Evolutionary conservation across 2,797 vertebrate genomes (phyloP), one percentile per base, ranked within the genome.

Genomic region (Microctenopoma stevenorrisi): DNA sequence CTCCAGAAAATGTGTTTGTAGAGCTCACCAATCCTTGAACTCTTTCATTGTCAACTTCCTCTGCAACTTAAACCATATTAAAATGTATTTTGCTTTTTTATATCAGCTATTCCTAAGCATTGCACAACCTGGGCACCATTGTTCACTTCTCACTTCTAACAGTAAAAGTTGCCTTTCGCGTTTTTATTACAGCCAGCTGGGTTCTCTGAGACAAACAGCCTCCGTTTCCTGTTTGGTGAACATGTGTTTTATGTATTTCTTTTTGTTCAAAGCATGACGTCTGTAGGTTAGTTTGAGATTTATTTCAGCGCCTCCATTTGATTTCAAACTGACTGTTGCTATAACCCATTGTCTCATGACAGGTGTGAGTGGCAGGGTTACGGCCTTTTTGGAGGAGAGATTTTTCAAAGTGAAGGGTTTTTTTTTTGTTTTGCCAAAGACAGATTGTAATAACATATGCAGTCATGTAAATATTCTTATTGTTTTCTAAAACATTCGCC

Each of bases 301-400:
- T 33, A 33, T 14, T 46, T 35, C 25, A 46, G 28, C 40, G 7
- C n/a, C 18, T n/a, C 14, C 10, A n/a, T 66, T 54, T 55, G 4
- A 46, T 55, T 65, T 48, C 25, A 18, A 14, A 22, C 22, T 14
- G 7, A 40, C 35, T 48, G 18, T 26, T 40, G 35, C 64, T 16
- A 1, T 38, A 47, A 46, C 40, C 44, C 44, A 9, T 51, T 46
- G 26, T 58, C n/a, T 33, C 15, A 14, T 40, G 15, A 49, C 64
- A 57, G 46, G 16, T 12, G 7, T 68, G 56, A 68, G 2, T 59
- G 65, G 51, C 56, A 46, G 18, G 48, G 7, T n/a, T 10, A 38
- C 46, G 42, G 9, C 51, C 43, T 18, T 54, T 22, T 11, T 46
- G 28, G 13, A 35, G 13, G 42, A 18, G 18, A 16, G 6, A 7